Conservation (phyloP, 2,888 invertebrate genomes). For the Latheticus oryzae region DNA sequence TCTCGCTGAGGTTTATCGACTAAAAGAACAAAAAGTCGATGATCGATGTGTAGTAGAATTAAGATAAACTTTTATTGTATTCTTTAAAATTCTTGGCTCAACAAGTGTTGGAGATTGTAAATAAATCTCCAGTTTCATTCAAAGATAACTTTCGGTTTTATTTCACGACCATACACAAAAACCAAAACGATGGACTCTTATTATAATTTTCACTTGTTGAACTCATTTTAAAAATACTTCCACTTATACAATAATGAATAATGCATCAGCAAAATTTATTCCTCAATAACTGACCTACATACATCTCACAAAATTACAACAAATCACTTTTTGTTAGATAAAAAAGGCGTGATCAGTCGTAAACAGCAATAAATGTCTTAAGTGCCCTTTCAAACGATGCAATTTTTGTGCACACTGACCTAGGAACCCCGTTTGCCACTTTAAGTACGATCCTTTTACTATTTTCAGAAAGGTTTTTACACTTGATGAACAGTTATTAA, state of each 20-base stretch:
- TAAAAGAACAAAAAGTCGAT: too few relatives aligned
- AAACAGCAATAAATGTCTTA: slow-evolving; percentile 33
- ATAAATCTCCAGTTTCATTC: too few relatives aligned
- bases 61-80: too few relatives aligned
- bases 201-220: too few relatives aligned
- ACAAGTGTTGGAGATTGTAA: too few relatives aligned
- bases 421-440: slow-evolving; percentile 39
- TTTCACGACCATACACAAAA: too few relatives aligned
- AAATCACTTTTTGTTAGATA: slow-evolving; percentile 14
- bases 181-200: too few relatives aligned
- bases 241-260: slow-evolving; percentile 14
- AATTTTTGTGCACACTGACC: slow-evolving; percentile 43
- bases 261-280: slow-evolving; percentile 13
- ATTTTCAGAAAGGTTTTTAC: slow-evolving; percentile 23
- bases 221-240: too few relatives aligned
- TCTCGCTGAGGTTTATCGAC: too few relatives aligned
- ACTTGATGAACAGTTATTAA: background rate
- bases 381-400: slow-evolving; percentile 34
- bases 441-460: slow-evolving; percentile 33
- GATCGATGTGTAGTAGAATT: too few relatives aligned
- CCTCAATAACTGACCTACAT: slow-evolving; percentile 24
- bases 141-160: too few relatives aligned
- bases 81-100: too few relatives aligned
- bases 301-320: slow-evolving; percentile 13
- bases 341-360: slow-evolving; percentile 21